These are phyloP conservation scores for Dynastes tityus DNA, from an alignment of 2,888 invertebrate genomes.

Conservation along the genomic window DNA sequence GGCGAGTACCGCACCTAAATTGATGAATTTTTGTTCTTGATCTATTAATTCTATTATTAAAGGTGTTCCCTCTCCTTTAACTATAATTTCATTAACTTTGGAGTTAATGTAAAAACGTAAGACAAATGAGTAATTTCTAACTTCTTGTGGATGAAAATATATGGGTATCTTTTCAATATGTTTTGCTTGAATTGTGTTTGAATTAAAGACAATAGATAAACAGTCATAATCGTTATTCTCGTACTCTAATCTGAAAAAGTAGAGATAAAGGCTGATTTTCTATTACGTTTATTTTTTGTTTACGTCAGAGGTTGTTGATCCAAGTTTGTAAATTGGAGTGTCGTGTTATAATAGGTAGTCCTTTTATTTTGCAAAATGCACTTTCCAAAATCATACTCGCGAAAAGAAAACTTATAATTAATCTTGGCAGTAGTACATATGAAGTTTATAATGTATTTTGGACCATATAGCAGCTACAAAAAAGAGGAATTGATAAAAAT, in stretches of 20 bases:
- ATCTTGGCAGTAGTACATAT: slow-evolving; percentile 75
- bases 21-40: slow-evolving; percentile 66
- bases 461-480: slow-evolving; percentile 78
- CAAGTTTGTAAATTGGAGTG: slow-evolving; percentile 67
- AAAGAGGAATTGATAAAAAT: slow-evolving; percentile 54
- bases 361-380: slow-evolving; percentile 76
- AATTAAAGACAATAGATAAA: slow-evolving; percentile 71
- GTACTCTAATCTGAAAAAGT: slow-evolving; percentile 71
- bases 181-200: slow-evolving; percentile 69
- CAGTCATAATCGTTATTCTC: slow-evolving; percentile 71
- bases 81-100: slow-evolving; percentile 71
- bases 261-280: background rate
- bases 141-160: slow-evolving; percentile 74
- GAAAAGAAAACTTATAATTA: slow-evolving; percentile 76
- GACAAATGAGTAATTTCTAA: slow-evolving; percentile 71
- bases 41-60: slow-evolving; percentile 66
- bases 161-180: slow-evolving; percentile 71
- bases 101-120: slow-evolving; percentile 74
- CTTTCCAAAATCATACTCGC: slow-evolving; percentile 78
- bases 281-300: slow-evolving; percentile 49
- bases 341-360: slow-evolving; percentile 69
- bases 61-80: slow-evolving; percentile 74
- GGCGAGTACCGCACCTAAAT: slow-evolving; percentile 68
- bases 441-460: slow-evolving; percentile 75
- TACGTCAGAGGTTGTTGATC: slow-evolving; percentile 65